Percentiles rank a stretch among this genome's conserved stretches.
Conservation (phyloP, 1,140 invertebrate species). For the Drosophila pandora region DNA sequence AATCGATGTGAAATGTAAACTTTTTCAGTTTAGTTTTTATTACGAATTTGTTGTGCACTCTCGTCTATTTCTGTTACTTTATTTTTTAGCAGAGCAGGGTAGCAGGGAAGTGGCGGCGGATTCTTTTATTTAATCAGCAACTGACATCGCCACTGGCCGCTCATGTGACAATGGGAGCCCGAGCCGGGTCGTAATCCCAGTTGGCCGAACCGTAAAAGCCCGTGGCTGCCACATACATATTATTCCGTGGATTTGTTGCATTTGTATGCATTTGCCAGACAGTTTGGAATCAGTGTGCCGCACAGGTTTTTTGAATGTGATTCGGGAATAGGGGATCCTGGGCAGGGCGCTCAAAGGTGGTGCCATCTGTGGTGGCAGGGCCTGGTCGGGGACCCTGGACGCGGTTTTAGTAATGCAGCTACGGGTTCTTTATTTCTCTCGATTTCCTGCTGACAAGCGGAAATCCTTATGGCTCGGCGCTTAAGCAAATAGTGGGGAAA, state of each 20-base stretch:
- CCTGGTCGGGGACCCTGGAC: not conserved
- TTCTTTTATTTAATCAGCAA: conserved; percentile 79
- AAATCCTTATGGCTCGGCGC: conserved; percentile 55
- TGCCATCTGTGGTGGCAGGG: not conserved
- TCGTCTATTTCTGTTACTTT: conserved; percentile 10
- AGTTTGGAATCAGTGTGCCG: conserved; percentile 57
- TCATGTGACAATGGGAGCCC: conserved; percentile 56
- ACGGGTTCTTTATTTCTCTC: conserved; percentile 36
- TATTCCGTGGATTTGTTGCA: conserved; percentile 78
- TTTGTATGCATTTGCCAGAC: conserved; percentile 61
- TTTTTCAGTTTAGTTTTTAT: conserved; percentile 58
- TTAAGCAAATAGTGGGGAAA: conserved; percentile 48
- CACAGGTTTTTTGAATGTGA: conserved; percentile 64
- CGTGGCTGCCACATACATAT: conserved; percentile 68
- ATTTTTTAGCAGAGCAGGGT: conserved; percentile 13
- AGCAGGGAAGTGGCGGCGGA: not conserved
- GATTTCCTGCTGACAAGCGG: conserved; percentile 61
- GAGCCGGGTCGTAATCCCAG: conserved; percentile 48
- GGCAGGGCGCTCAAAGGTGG: conserved; percentile 4
- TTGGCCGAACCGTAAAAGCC: conserved; percentile 70
- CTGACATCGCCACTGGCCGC: conserved; percentile 64
- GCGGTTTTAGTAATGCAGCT: not conserved
- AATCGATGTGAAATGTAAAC: conserved; percentile 75
- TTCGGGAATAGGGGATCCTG: conserved; percentile 49
- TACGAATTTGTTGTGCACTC: conserved; percentile 43